These are phyloP conservation scores for Anoplolepis gracilipes DNA, from an alignment of 1,140 invertebrate genomes.

Conservation along the genomic window DNA sequence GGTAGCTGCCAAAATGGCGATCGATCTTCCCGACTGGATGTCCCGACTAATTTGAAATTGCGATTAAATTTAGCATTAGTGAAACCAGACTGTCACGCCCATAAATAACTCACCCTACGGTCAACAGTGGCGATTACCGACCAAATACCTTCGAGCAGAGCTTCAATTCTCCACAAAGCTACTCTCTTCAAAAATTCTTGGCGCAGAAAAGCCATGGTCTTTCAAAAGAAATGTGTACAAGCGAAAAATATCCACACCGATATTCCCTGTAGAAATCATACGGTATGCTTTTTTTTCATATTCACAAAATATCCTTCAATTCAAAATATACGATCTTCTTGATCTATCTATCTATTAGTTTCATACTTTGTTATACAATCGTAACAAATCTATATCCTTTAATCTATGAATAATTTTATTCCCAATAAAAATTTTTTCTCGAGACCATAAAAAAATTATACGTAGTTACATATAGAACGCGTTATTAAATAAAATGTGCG, in stretches of 20 bases:
- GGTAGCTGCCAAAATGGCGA: slow-evolving; percentile 53
- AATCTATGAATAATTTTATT: not conserved
- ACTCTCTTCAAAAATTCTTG: not conserved
- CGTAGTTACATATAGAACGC: not conserved
- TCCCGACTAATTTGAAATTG: slow-evolving; percentile 66
- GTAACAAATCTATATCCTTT: slow-evolving; percentile 14
- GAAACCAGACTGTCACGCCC: not conserved
- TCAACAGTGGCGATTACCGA: not conserved
- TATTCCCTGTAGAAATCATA: slow-evolving; percentile 46
- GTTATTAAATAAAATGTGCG: too few species aligned
- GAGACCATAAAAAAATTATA: not conserved
- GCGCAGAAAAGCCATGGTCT: not conserved
- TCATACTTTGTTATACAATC: slow-evolving; percentile 10
- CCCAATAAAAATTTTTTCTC: not conserved
- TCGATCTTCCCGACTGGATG: slow-evolving; percentile 23
- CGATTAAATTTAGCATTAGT: slow-evolving; percentile 69
- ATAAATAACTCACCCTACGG: slow-evolving; percentile 23
- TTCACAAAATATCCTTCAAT: slow-evolving; percentile 17
- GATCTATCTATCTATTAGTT: slow-evolving; percentile 26
- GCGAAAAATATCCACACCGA: slow-evolving; percentile 38
- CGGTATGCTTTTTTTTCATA: slow-evolving; percentile 36
- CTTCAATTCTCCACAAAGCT: not conserved
- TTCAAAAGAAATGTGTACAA: slow-evolving; percentile 34
- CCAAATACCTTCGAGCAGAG: not conserved
- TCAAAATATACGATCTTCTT: slow-evolving; percentile 32